A percentile compares a stretch with the other conserved stretches of the same genome.
These are phyloP conservation scores for Sycobia sp. DNA, from an alignment of 1,140 invertebrate genomes.

Conservation along the genomic window DNA sequence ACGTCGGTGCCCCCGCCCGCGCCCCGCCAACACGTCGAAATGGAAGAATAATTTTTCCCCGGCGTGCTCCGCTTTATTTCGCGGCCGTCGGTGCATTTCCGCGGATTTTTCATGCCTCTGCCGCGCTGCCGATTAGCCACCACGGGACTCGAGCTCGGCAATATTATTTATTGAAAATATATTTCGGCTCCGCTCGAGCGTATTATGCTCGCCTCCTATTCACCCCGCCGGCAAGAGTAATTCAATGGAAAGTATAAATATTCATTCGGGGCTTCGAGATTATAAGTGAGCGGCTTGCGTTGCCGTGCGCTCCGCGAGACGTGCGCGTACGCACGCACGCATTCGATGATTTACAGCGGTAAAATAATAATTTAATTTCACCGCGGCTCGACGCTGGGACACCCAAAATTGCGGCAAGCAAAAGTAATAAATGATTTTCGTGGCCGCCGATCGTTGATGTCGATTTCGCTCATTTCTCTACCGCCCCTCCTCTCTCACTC, in stretches of 20 bases:
- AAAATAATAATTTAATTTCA: slow-evolving; percentile 64
- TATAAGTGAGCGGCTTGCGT: slow-evolving; percentile 55
- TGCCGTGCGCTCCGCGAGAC: neutral
- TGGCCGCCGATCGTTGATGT: slow-evolving; percentile 53
- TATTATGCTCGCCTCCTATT: slow-evolving; percentile 49
- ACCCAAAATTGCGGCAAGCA: slow-evolving; percentile 38
- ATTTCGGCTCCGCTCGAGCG: slow-evolving; percentile 53
- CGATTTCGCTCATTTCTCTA: slow-evolving; percentile 45
- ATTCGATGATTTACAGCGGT: slow-evolving; percentile 56
- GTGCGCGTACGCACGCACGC: neutral
- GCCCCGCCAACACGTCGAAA: slow-evolving; percentile 6
- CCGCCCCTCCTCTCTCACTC: neutral
- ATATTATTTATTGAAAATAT: slow-evolving; percentile 61
- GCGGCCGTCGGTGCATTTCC: neutral
- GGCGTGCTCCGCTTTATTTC: neutral
- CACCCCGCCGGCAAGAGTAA: slow-evolving; percentile 50
- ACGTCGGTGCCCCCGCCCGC: too few relatives aligned
- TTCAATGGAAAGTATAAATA: slow-evolving; percentile 64
- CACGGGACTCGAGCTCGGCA: slow-evolving; percentile 45
- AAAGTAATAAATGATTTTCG: slow-evolving; percentile 63
- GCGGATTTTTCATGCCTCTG: slow-evolving; percentile 16
- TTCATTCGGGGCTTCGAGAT: slow-evolving; percentile 61
- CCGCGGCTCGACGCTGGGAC: too few relatives aligned
- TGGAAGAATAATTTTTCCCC: slow-evolving; percentile 18
- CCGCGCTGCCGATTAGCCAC: slow-evolving; percentile 52